A percentile compares a stretch with the other conserved stretches of the same genome.
phyloP scores from a whole-genome alignment of 1,140 invertebrate species.

The Dendrolimus kikuchii region DNA sequence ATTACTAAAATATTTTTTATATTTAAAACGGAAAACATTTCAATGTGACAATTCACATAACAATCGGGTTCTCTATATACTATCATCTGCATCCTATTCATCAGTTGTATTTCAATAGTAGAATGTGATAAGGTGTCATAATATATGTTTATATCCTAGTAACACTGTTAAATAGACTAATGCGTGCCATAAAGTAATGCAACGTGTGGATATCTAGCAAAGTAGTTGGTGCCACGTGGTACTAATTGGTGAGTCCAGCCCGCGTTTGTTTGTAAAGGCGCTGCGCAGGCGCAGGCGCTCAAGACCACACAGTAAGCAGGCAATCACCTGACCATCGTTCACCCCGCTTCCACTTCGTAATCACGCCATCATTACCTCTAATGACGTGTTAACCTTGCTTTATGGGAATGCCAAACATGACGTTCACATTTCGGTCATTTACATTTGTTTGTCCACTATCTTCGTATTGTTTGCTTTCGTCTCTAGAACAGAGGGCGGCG shows the following conservation, averaged over 20 bases:
- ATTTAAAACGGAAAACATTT: too few species aligned
- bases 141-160: too few species aligned
- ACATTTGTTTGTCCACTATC: constrained; percentile 70
- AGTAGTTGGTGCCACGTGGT: constrained; percentile 41
- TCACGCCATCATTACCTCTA: constrained; percentile 70
- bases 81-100: too few species aligned
- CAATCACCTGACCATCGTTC: constrained; percentile 55
- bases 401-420: constrained; percentile 72
- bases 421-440: constrained; percentile 71
- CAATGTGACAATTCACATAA: too few species aligned
- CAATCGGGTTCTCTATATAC: too few species aligned
- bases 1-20: too few species aligned
- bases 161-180: too few species aligned
- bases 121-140: too few species aligned
- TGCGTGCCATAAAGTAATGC: too few species aligned
- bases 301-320: constrained; percentile 65
- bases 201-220: constrained; percentile 12
- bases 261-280: constrained; percentile 53
- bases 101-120: too few species aligned
- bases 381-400: constrained; percentile 70
- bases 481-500: constrained; percentile 69
- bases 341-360: constrained; percentile 55
- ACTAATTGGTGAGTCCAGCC: constrained; percentile 34
- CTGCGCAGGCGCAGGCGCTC: constrained; percentile 7
- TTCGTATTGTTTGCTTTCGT: constrained; percentile 59